phyloP scores from a whole-genome alignment of 2,797 vertebrate genomes.

The Potorous gilbertii region DNA sequence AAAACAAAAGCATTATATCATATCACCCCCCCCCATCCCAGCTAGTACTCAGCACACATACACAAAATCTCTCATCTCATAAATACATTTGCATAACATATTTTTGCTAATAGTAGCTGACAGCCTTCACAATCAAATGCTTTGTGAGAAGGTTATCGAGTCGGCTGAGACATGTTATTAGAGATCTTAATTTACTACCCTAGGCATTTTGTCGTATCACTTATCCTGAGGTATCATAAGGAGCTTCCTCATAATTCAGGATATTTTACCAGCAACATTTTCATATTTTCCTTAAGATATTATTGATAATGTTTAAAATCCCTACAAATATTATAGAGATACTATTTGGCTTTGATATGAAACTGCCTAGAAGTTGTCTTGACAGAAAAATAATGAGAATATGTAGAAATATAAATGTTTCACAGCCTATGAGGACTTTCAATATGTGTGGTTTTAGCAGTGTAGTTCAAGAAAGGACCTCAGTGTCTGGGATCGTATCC shows the following conservation, averaged over 20 bases:
- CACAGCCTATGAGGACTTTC: neutral
- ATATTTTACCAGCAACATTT: neutral
- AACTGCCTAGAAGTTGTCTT: neutral
- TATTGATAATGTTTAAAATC: neutral
- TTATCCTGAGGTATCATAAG: neutral
- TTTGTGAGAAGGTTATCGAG: neutral
- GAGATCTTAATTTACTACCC: constrained; percentile 2
- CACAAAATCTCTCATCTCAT: neutral
- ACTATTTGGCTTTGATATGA: neutral
- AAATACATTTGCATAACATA: neutral
- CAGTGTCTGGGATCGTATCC: too few relatives aligned
- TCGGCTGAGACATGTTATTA: neutral
- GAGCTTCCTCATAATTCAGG: neutral
- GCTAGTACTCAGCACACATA: neutral
- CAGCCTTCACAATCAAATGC: constrained; percentile 27
- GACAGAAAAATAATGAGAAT: neutral
- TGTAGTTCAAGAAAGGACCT: too few relatives aligned
- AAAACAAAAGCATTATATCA: neutral
- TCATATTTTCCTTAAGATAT: neutral
- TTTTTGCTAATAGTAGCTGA: neutral
- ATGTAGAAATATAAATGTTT: neutral
- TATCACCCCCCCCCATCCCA: neutral
- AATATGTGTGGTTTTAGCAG: neutral
- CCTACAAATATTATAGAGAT: neutral
- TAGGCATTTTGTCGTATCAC: neutral